Conservation (phyloP, 2,113 vertebrate genomes). For the Vulpes lagopus region DNA sequence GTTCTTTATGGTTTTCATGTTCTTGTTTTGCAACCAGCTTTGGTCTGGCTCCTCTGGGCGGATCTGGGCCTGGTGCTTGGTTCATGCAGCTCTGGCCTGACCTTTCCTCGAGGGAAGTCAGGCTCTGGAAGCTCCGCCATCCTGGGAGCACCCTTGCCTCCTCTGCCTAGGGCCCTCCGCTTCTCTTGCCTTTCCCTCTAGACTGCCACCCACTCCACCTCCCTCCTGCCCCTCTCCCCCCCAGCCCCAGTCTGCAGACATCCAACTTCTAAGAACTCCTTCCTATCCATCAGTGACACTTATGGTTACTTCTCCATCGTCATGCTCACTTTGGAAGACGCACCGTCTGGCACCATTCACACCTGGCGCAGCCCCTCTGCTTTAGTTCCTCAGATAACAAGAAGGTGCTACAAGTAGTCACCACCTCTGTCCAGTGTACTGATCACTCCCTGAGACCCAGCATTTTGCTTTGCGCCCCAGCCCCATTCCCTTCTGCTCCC, state of each 20-base stretch:
- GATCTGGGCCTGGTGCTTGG: not conserved
- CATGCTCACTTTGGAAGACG: not conserved
- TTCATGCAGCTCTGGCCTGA: not conserved
- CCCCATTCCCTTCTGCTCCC: not conserved
- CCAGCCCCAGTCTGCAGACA: rapidly evolving
- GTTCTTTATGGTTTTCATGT: not conserved
- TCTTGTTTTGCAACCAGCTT: not conserved
- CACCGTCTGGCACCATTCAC: not conserved
- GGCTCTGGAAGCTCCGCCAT: not conserved
- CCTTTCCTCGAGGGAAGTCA: not conserved
- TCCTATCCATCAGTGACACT: too few relatives aligned
- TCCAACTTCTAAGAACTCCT: not conserved
- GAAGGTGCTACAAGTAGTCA: not conserved
- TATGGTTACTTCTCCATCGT: not conserved
- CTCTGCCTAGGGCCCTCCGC: not conserved
- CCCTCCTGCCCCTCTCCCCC: rapidly evolving
- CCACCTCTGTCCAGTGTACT: rapidly evolving
- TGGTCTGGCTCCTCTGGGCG: too few relatives aligned
- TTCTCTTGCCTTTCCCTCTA: not conserved
- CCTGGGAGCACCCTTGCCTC: not conserved
- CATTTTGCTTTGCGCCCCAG: not conserved
- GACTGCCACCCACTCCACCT: not conserved
- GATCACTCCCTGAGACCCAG: not conserved
- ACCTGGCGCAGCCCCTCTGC: not conserved
- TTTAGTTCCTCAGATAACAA: not conserved